A percentile compares a stretch with the other conserved stretches of the same genome.
phyloP scores from a whole-genome alignment of 2,797 vertebrate genomes.

The Notoglanidium macrostoma region DNA sequence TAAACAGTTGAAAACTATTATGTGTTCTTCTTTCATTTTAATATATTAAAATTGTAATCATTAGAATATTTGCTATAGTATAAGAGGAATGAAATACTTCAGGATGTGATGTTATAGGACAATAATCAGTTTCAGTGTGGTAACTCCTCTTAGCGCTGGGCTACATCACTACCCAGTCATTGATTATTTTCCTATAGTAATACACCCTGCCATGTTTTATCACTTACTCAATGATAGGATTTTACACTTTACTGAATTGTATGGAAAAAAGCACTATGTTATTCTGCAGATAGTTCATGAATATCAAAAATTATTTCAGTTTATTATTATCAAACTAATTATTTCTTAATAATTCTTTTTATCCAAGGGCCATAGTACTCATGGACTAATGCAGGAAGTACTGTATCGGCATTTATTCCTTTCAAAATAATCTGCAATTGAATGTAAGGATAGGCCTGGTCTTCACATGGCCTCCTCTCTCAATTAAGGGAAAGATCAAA shows the following conservation, averaged over 20 bases:
- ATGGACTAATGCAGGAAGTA: too few species aligned
- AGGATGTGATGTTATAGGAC: not conserved
- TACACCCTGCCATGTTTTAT: not conserved
- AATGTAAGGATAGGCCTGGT: constrained; percentile 19
- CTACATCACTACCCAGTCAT: not conserved
- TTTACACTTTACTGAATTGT: not conserved
- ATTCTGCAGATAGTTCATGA: not conserved
- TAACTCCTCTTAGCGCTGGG: not conserved
- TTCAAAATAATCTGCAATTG: constrained; percentile 14
- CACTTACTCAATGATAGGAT: not conserved
- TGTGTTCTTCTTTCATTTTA: not conserved
- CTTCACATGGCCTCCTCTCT: constrained; percentile 39
- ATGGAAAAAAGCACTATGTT: not conserved
- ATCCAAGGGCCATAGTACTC: not conserved
- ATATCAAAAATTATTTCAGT: constrained; percentile 1
- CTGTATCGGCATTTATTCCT: not conserved
- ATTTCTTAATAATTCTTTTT: not conserved
- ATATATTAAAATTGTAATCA: not conserved
- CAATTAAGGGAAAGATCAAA: constrained; percentile 54
- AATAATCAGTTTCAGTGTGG: not conserved
- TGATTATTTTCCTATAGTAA: not conserved
- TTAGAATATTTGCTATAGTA: not conserved
- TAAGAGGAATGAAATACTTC: not conserved
- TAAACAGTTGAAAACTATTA: not conserved
- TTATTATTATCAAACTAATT: not conserved